Base-by-base conservation (phyloP, 2,888 invertebrate species). In the Sinohyriopsis cumingii region DNA sequence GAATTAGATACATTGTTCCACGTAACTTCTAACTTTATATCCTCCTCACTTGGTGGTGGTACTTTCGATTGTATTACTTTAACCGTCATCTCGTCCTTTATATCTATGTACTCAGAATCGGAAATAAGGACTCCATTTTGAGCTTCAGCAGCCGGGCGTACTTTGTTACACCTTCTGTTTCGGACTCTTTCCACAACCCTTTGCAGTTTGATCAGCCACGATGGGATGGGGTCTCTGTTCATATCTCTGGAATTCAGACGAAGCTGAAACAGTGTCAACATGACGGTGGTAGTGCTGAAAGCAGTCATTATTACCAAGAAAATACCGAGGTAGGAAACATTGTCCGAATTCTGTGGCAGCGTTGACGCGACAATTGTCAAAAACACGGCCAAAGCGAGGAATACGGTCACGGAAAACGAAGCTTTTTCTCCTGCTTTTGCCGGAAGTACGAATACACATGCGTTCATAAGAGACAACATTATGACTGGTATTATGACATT, bases 311-410 rank as follows among this genome's bases (percentile, higher is more conserved):
- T 55, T 60, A 81, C 71, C 1, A 81, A 62, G 55, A 78, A 81
- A 7, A 71, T 68, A 53, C 73, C 71, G 53, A 78, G 70, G 12
- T 71, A 67, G 1, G 79, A 78, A 18, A 77, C 62, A 18, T 69
- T 65, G 62, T 72, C 69, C 7, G 78, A 77, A 59, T 76, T 80
- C 15, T 69, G 69, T 18, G 81, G 81, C 18, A 81, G 72, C 59
- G 74, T 71, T 1, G 72, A 61, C 28, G 76, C 74, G 5, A 80
- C 75, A n/a, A 81, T 80, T 5, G 81, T 80, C n/a, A 81, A 56
- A 45, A 81, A 81, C 0, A 81, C 78, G 4, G 78, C 77, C 55
- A 81, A 77, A 7, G 81, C 68, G 15, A 81, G 65, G 33, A 77
- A 80, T 15, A 77, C 77, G 3, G 77, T 80, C 15, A 81, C 77